Conservation (phyloP, 2,113 vertebrate genomes). For the Microcebus lehilahytsara region DNA sequence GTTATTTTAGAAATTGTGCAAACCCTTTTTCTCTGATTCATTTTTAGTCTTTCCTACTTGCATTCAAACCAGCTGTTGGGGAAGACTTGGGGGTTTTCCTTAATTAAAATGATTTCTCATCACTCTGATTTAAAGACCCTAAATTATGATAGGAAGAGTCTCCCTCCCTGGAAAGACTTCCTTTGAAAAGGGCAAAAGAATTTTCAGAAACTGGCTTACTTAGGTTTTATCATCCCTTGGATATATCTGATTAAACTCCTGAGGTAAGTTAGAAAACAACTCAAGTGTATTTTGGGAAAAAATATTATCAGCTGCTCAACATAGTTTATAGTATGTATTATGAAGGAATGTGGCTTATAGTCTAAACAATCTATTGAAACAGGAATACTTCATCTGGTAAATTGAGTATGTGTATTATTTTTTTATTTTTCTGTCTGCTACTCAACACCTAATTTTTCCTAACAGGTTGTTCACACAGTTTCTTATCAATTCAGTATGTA, state of each 20-base stretch:
- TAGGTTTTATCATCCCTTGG: conserved; percentile 36
- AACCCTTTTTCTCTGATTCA: conserved; percentile 75
- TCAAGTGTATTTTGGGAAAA: conserved; percentile 66
- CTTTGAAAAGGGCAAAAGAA: conserved; percentile 49
- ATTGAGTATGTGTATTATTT: not conserved
- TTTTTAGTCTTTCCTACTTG: conserved; percentile 69
- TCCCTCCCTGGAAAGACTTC: conserved; percentile 61
- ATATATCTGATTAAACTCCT: conserved; percentile 61
- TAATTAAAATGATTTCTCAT: conserved; percentile 66
- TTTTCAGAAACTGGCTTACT: conserved; percentile 58
- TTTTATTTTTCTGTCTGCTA: not conserved
- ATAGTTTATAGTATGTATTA: conserved; percentile 31
- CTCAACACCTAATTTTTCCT: not conserved
- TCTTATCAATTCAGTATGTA: not conserved
- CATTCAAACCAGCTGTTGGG: conserved; percentile 72
- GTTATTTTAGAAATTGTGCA: conserved; percentile 82
- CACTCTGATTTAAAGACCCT: conserved; percentile 47
- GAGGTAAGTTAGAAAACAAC: conserved; percentile 52
- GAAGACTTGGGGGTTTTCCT: conserved; percentile 73
- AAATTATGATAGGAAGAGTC: conserved; percentile 52
- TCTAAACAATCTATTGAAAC: not conserved
- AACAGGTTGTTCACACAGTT: not conserved
- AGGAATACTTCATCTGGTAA: not conserved
- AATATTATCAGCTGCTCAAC: conserved; percentile 61
- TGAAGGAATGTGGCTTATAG: not conserved